phyloP scores from a whole-genome alignment of 2,113 vertebrate genomes.

The Oncorhynchus kisutch region DNA sequence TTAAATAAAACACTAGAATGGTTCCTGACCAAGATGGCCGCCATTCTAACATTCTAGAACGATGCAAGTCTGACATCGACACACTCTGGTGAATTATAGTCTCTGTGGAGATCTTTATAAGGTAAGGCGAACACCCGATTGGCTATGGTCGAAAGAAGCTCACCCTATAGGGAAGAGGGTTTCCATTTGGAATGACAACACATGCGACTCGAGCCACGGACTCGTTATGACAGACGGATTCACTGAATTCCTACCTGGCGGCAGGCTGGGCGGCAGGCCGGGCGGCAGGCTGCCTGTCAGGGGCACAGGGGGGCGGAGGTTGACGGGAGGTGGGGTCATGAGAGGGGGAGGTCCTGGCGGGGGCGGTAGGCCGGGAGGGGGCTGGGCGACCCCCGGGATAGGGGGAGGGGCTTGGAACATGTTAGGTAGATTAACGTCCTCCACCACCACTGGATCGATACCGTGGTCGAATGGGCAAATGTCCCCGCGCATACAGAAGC shows the following conservation, averaged over 20 bases:
- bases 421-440: slow-evolving; percentile 94
- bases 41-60: too few relatives aligned
- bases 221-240: too few relatives aligned
- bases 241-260: slow-evolving; percentile 78
- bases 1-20: too few relatives aligned
- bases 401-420: slow-evolving; percentile 94
- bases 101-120: too few relatives aligned
- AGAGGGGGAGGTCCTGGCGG: slow-evolving; percentile 77
- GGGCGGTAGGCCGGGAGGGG: slow-evolving; percentile 87
- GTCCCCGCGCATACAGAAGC: slow-evolving; percentile 97
- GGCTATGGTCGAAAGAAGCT: too few relatives aligned
- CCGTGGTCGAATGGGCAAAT: slow-evolving; percentile 98
- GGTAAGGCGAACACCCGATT: too few relatives aligned
- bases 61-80: too few relatives aligned
- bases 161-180: too few relatives aligned
- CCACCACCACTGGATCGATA: slow-evolving; percentile 96
- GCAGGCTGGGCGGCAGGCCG: slow-evolving; percentile 76
- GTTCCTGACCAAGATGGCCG: too few relatives aligned
- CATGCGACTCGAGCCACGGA: too few relatives aligned
- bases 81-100: too few relatives aligned
- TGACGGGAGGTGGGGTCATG: slow-evolving; percentile 89
- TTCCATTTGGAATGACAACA: too few relatives aligned
- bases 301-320: slow-evolving; percentile 90
- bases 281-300: slow-evolving; percentile 88
- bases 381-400: slow-evolving; percentile 83